These are phyloP conservation scores for Camponotus fellah DNA, from an alignment of 2,888 invertebrate species.

Conservation along the genomic window DNA sequence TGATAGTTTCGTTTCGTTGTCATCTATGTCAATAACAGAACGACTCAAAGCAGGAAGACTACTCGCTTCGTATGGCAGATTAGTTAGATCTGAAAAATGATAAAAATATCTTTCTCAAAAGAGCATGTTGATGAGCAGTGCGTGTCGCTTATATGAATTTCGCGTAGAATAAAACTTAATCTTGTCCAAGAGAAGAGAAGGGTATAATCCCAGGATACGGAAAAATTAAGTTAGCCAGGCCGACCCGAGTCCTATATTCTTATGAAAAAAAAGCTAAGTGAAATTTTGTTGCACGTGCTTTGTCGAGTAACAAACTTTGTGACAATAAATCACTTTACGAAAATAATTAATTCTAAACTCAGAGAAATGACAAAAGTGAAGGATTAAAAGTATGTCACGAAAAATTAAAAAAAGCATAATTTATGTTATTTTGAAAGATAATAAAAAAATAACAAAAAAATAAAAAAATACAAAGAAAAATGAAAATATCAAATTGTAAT, in stretches of 20 bases:
- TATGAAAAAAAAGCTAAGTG: not conserved
- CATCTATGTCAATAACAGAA: conserved; percentile 74
- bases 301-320: not conserved
- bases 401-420: not conserved
- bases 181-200: not conserved
- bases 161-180: conserved; percentile 16
- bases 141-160: conserved; percentile 9
- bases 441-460: not conserved
- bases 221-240: conserved; percentile 43
- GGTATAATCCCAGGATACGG: conserved; percentile 25
- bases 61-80: conserved; percentile 80
- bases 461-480: not conserved
- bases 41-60: conserved; percentile 80
- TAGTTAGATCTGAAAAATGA: conserved; percentile 77
- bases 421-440: not conserved
- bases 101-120: not conserved
- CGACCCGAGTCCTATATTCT: conserved; percentile 16
- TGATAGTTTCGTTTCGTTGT: conserved; percentile 63
- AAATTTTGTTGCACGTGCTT: not conserved
- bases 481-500: not conserved
- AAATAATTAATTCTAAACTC: conserved; percentile 28
- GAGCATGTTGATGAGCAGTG: not conserved
- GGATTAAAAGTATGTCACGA: not conserved
- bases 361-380: not conserved
- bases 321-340: not conserved